Base-by-base conservation (phyloP, 1,140 invertebrate genomes). In the Leptoteleia sp. region DNA sequence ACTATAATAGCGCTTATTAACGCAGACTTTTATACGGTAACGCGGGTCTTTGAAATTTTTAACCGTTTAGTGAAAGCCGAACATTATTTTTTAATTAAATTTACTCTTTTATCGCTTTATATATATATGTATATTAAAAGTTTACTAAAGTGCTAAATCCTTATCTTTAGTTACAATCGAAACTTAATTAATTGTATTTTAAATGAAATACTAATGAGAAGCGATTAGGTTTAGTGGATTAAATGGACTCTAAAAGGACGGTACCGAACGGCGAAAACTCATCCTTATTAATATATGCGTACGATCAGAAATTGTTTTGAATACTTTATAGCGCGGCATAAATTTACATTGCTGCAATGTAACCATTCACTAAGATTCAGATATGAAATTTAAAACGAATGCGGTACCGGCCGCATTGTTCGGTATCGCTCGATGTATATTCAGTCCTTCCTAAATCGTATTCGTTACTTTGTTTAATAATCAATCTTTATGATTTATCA, bases 331-430 rank as follows among this genome's bases (percentile, higher is more conserved):
- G 47, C 13, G 31, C 17, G 27, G 17, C 16, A 68, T 68, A 55
- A 47, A 68, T 55, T 52, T 65, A 22, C 61, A 33, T 64, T n/a
- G 7, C 42, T 37, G 17, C 25, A 59, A 57, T 45, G 54, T 27
- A 8, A 54, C 22, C 40, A 31, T 29, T 45, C 16, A 33, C 54
- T 25, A 57, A 6, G 1, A 42, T 57, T 29, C 11, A 15, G 9
- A 33, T 16, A 31, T 43, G 15, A n/a, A 29, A 42, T 37, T 48
- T 37, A 6, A 31, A 33, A 40, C 35, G 4, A n/a, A n/a, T 8
- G 1, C 6, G 27, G 4, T 17, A 57, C 4, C n/a, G 13, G 11
- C 12, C 1, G 37, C 8, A 48, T 48, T 31, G 13, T 48, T 31
- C 16, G 1, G 13, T 16, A 15, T 48, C 42, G 13, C 42, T 45